phyloP scores from a whole-genome alignment of 2,797 vertebrate genomes.

The Poeciliopsis gracilis region DNA sequence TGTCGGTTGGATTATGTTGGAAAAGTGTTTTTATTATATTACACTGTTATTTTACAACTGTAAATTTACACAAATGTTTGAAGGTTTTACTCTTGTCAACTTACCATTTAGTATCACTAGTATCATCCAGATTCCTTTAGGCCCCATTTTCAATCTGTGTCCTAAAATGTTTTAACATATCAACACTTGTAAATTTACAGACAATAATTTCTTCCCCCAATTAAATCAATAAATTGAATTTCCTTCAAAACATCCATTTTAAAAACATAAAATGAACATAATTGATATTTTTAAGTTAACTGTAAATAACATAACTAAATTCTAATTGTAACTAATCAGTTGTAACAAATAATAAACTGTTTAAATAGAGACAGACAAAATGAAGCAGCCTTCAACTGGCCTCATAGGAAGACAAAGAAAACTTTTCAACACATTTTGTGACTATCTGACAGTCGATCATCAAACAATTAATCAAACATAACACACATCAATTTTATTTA shows the following conservation, averaged over 20 bases:
- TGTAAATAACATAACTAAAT: no score
- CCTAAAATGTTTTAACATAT: neutral
- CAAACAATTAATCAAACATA: neutral
- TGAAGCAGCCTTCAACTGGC: neutral
- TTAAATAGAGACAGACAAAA: neutral
- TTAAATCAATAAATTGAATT: neutral
- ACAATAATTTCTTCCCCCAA: neutral
- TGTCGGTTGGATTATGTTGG: neutral
- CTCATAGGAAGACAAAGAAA: accelerated
- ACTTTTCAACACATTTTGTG: neutral
- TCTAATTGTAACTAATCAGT: no score
- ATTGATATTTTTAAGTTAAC: no score
- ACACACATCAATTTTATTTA: no score
- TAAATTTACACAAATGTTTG: neutral
- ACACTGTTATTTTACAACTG: neutral
- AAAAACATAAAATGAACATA: neutral
- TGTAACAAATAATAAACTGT: no score
- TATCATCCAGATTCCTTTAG: neutral
- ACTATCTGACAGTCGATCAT: neutral
- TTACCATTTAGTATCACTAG: neutral
- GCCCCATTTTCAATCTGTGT: neutral
- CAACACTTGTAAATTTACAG: neutral
- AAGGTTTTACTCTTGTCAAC: accelerated
- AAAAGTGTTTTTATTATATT: neutral
- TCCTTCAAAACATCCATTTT: neutral